Conservation (phyloP, 30 jellyfish, hydroid and myxozoan genomes). For the Rhopilema esculentum region DNA sequence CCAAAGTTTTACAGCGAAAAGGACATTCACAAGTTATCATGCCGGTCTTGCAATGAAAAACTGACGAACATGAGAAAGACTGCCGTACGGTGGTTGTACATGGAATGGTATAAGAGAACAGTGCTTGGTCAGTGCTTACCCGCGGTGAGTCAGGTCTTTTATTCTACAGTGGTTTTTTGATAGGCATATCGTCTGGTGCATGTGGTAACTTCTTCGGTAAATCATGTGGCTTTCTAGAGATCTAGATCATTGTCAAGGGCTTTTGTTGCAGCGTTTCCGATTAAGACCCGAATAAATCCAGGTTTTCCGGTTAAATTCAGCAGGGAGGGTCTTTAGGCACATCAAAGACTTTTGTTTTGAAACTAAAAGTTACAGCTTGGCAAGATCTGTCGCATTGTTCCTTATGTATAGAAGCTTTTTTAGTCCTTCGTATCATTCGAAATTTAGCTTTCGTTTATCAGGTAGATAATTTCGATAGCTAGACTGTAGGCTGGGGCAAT, state of each 20-base stretch:
- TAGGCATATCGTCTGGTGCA: not conserved
- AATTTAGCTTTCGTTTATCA: too few species aligned
- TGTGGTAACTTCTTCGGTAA: not conserved
- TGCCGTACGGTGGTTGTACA: conserved; percentile 97
- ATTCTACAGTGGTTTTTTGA: not conserved
- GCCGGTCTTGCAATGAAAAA: conserved; percentile 71
- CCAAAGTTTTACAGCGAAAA: conserved; percentile 71
- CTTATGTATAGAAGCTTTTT: too few species aligned
- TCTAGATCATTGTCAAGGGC: not conserved
- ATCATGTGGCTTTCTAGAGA: not conserved
- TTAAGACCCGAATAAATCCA: not conserved
- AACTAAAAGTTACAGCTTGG: too few species aligned
- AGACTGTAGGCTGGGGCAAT: too few species aligned
- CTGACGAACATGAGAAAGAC: conserved; percentile 92
- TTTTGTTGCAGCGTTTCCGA: not conserved
- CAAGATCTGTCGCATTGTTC: too few species aligned
- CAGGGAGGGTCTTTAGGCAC: not conserved
- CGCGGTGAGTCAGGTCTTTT: conserved; percentile 74
- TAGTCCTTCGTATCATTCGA: too few species aligned
- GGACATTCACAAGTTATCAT: conserved; percentile 31
- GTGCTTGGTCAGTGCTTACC: conserved; percentile 90
- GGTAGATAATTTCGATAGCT: too few species aligned
- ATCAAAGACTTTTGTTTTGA: not conserved
- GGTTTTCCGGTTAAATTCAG: not conserved
- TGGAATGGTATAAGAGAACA: conserved; percentile 98